Evolutionary conservation across 2,797 vertebrate genomes (phyloP), one percentile per base, ranked within the genome.

Genomic region (Lagocephalus sceleratus): DNA sequence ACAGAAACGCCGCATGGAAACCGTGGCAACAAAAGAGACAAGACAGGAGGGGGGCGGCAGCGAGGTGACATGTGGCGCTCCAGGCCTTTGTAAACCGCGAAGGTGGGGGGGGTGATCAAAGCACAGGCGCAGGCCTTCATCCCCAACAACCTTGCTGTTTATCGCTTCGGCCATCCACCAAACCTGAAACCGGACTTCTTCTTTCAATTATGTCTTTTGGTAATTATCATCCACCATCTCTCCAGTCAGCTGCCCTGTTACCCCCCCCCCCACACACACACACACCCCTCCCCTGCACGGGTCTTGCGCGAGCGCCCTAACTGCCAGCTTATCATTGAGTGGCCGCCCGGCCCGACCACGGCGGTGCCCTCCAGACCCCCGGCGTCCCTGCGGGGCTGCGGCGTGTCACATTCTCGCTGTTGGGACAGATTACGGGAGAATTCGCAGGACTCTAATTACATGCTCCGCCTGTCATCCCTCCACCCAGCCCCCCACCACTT

Each of bases 361-460:
- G 67, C 58, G 58, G 48, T 75, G 77, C 63, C 67, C 63, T 55
- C 26, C 57, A 59, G 71, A 78, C 76, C 75, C 32, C 38, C 20
- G 16, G 52, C 80, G 78, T 86, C 71, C 76, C 57, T 7, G 21
- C 54, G 39, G 51, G 68, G 51, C 69, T 56, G 67, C 62, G 62
- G 54, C 67, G 79, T 78, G 78, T 82, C 79, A 83, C 76, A 82
- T 82, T 84, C 82, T 75, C 75, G 57, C 62, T 74, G 72, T 62
- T 66, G 57, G 69, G 73, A 64, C 69, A 82, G 77, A 88, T 81
- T 81, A 84, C 73, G 78, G 54, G 62, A 82, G 79, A 81, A 81
- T 85, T 81, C 78, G 71, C 79, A 67, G 67, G 41, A 55, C 71
- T 83, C 79, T 81, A 82, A 87, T 83, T 83, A 83, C 82, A 81